Percentiles rank a stretch among this genome's conserved stretches.
These are phyloP conservation scores for Zalophus californianus DNA, from an alignment of 2,797 vertebrate genomes.

Conservation along the genomic window DNA sequence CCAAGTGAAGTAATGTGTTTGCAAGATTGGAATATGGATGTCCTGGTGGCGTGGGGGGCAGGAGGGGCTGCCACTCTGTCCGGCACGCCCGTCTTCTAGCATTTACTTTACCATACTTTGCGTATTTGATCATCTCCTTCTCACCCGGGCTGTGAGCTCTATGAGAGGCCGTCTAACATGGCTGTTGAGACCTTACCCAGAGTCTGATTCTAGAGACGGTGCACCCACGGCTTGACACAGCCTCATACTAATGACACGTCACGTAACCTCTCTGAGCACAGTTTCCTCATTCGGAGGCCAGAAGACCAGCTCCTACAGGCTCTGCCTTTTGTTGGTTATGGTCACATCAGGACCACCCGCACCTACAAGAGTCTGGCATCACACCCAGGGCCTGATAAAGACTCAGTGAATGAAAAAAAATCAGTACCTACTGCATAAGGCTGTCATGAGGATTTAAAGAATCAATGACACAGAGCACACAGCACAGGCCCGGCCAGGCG, in stretches of 20 bases:
- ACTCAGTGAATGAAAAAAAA: background rate
- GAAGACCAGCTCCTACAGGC: background rate
- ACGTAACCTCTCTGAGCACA: background rate
- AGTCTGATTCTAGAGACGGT: background rate
- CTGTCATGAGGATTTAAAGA: background rate
- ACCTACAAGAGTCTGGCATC: background rate
- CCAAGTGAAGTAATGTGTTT: fast-evolving
- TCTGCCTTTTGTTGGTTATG: background rate
- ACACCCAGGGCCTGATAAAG: background rate
- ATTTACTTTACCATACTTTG: background rate
- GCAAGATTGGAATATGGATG: background rate
- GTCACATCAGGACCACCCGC: background rate
- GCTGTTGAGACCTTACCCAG: background rate
- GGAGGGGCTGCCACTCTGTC: too few relatives aligned
- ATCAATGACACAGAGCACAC: background rate
- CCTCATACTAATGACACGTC: background rate
- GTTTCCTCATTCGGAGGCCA: background rate
- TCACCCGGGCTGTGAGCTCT: background rate
- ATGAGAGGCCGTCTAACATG: fast-evolving
- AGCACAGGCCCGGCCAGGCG: background rate
- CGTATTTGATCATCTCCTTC: fast-evolving
- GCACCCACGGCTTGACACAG: background rate
- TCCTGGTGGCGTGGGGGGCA: too few relatives aligned
- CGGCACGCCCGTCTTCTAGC: fast-evolving
- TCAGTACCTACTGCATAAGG: background rate